A percentile compares a stretch with the other conserved stretches of the same genome.
Conservation (phyloP, 2,888 invertebrate species). For the Ariolimax columbianus region DNA sequence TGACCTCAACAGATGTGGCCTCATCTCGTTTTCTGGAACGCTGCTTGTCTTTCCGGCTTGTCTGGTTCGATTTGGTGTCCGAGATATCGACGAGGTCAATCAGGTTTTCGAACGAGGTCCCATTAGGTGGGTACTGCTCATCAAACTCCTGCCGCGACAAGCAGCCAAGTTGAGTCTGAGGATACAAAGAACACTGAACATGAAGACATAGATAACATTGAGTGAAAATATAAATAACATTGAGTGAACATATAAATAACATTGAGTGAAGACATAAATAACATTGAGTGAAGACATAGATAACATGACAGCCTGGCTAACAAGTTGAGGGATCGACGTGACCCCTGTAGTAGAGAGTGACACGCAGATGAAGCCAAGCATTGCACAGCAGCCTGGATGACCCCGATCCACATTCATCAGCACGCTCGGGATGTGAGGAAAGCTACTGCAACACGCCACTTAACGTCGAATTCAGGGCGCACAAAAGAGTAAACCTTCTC, state of each 20-base stretch:
- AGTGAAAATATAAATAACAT: no score
- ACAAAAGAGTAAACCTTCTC: no score
- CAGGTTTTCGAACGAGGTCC: background rate
- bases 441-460: no score
- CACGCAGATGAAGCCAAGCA: no score
- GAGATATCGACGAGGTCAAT: background rate
- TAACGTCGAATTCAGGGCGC: no score
- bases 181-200: background rate
- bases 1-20: background rate
- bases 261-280: no score
- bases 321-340: no score
- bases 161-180: conserved; percentile 37
- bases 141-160: conserved; percentile 12
- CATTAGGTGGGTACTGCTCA: background rate
- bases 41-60: background rate
- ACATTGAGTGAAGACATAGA: background rate
- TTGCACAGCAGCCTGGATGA: no score
- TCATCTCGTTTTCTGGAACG: background rate
- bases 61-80: background rate
- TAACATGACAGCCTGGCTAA: no score
- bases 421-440: no score
- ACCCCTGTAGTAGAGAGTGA: no score
- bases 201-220: background rate
- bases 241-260: background rate
- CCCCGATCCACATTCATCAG: no score